Evolutionary conservation across 2,888 invertebrate genomes (phyloP).

Genomic region (Panzeria rudis): DNA sequence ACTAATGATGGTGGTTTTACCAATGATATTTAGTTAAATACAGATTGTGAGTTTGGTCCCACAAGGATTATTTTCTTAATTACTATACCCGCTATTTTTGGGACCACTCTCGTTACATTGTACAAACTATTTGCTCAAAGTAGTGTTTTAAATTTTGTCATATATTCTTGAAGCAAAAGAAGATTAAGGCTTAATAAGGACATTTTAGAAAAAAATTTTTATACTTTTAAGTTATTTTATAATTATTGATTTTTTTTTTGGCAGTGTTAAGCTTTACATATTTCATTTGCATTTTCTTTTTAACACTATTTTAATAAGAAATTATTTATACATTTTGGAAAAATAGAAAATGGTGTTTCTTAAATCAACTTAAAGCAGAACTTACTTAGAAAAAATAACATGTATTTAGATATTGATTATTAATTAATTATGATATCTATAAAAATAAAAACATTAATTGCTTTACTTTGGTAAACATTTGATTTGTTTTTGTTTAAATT

Average conservation of each 20-base stretch:
- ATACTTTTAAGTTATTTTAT: slow-evolving; percentile 46
- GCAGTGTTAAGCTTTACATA: slow-evolving; percentile 67
- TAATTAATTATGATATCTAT: slow-evolving; percentile 50
- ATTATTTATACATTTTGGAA: slow-evolving; percentile 43
- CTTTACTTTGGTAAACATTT: slow-evolving; percentile 81
- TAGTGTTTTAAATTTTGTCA: background rate
- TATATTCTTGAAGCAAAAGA: background rate
- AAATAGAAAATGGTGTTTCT: slow-evolving; percentile 19
- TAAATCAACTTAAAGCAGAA: slow-evolving; percentile 43
- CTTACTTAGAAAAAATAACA: slow-evolving; percentile 39
- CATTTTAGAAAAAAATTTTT: background rate
- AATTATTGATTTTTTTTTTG: slow-evolving; percentile 64
- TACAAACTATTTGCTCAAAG: slow-evolving; percentile 3
- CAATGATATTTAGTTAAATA: too few species aligned
- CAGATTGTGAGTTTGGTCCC: too few species aligned
- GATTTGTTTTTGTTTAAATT: slow-evolving; percentile 72
- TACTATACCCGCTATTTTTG: background rate
- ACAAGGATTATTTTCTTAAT: too few species aligned
- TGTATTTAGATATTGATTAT: slow-evolving; percentile 41
- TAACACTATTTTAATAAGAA: slow-evolving; percentile 54
- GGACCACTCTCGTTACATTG: background rate
- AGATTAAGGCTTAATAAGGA: background rate
- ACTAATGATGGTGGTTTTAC: too few species aligned
- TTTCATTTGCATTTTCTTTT: slow-evolving; percentile 46
- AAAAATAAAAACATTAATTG: slow-evolving; percentile 74